A percentile compares a stretch with the other conserved stretches of the same genome.
phyloP scores from a whole-genome alignment of 2,113 vertebrate genomes.

The Zapornia atra region DNA sequence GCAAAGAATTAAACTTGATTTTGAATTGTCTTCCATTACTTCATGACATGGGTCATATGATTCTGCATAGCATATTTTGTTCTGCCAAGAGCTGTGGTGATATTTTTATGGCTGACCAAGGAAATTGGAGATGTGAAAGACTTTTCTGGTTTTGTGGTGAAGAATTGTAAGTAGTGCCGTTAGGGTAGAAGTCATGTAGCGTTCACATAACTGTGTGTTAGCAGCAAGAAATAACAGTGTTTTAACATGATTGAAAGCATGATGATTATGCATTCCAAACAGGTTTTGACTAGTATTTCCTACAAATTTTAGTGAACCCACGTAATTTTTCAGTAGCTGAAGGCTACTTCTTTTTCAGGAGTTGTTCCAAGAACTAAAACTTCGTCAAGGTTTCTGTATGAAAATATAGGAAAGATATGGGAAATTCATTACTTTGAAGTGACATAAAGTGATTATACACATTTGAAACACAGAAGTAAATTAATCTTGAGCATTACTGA shows the following conservation, averaged over 20 bases:
- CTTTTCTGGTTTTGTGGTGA: not conserved
- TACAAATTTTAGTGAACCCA: not conserved
- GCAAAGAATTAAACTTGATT: not conserved
- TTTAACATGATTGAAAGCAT: not conserved
- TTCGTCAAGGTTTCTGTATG: not conserved
- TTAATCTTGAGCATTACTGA: not conserved
- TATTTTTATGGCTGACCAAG: not conserved
- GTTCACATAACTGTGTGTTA: not conserved
- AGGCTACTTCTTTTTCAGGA: not conserved
- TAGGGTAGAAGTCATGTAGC: not conserved
- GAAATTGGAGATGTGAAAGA: not conserved
- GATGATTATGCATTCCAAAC: not conserved
- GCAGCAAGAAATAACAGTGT: not conserved
- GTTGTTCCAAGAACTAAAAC: not conserved
- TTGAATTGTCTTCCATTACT: not conserved
- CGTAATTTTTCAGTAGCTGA: not conserved
- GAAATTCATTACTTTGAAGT: not conserved
- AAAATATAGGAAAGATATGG: not conserved
- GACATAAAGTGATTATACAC: not conserved
- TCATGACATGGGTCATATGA: not conserved
- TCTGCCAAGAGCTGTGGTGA: not conserved
- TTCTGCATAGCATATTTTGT: not conserved
- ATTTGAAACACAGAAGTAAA: not conserved
- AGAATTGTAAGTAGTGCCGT: not conserved
- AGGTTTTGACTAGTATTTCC: not conserved